A percentile compares a stretch with the other conserved stretches of the same genome.
Conservation (phyloP, 23 tunicate genomes). For the Botrylloides violaceus region DNA sequence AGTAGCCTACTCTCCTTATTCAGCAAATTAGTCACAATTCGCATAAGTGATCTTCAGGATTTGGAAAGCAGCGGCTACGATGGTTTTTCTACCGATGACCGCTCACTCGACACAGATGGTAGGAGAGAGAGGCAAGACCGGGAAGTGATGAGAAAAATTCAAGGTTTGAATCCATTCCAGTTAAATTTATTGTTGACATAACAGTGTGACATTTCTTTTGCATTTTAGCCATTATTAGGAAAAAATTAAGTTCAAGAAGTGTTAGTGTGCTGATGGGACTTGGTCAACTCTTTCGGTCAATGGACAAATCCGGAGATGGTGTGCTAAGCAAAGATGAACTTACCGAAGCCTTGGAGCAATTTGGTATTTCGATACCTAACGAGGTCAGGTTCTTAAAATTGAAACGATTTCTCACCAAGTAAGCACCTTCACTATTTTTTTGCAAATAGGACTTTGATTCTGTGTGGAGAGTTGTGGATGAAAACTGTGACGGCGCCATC, state of each 20-base stretch:
- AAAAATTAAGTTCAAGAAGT: conserved; percentile 53
- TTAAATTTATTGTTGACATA: background rate
- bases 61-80: background rate
- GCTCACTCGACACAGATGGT: conserved; percentile 51
- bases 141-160: conserved; percentile 54
- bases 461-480: conserved; percentile 93
- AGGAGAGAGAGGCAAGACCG: conserved; percentile 72
- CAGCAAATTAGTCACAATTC: conserved; percentile 40
- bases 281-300: conserved; percentile 63
- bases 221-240: conserved; percentile 38
- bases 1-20: too few relatives aligned
- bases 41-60: conserved; percentile 42
- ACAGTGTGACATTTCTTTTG: background rate
- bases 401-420: background rate
- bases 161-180: too few relatives aligned
- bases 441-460: conserved; percentile 56
- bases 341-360: conserved; percentile 42
- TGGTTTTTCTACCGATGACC: conserved; percentile 33
- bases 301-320: conserved; percentile 80
- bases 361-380: conserved; percentile 44
- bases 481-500: conserved; percentile 76
- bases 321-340: conserved; percentile 54
- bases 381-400: conserved; percentile 30
- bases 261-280: conserved; percentile 91
- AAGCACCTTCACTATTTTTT: background rate